Percentiles rank a stretch among this genome's conserved stretches.
phyloP scores from a whole-genome alignment of 2,113 vertebrate species.

The Triplophysa dalaica region DNA sequence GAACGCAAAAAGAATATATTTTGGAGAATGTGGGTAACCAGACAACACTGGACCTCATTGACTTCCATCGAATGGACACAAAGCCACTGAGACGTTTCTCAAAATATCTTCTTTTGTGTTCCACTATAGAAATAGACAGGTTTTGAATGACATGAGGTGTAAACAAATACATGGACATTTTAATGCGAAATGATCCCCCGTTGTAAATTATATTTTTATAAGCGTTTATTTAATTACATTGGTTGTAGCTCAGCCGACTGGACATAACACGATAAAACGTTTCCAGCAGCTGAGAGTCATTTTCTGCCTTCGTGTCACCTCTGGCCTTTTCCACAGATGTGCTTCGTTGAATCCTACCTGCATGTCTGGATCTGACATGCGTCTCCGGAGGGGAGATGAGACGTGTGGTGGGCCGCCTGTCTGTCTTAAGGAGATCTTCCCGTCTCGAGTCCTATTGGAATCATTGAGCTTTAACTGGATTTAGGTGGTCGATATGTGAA shows the following conservation, averaged over 20 bases:
- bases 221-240: constrained; percentile 1
- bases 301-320: constrained; percentile 12
- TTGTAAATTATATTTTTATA: constrained; percentile 12
- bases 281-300: constrained; percentile 10
- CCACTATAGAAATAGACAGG: no score
- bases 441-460: constrained; percentile 35
- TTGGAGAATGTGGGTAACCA: no score
- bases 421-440: constrained; percentile 44
- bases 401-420: constrained; percentile 2
- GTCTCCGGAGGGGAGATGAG: constrained; percentile 38
- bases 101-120: no score
- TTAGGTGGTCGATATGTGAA: constrained; percentile 15
- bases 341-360: constrained; percentile 32
- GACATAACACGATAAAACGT: constrained; percentile 13
- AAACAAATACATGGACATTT: no score
- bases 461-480: constrained; percentile 40
- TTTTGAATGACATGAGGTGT: no score
- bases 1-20: no score
- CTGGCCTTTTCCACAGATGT: constrained; percentile 30
- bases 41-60: no score
- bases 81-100: no score
- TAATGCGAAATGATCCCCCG: no score
- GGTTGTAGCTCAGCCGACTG: not conserved
- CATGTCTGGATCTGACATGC: constrained; percentile 30
- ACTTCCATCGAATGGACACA: no score